phyloP scores from a whole-genome alignment of 2,888 invertebrate genomes.

The Perdita meconis region DNA sequence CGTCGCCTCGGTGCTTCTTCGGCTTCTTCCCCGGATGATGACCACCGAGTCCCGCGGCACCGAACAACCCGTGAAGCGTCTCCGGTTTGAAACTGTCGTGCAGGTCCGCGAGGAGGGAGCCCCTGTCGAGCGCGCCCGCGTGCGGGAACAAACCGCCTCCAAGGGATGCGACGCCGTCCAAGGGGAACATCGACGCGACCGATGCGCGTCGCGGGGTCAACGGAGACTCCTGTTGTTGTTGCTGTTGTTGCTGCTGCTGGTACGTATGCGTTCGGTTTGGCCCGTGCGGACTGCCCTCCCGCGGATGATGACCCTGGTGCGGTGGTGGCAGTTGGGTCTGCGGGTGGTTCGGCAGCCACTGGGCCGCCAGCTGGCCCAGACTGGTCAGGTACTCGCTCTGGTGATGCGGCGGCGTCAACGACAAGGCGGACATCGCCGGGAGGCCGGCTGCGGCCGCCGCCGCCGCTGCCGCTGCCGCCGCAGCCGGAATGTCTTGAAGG shows the following conservation, averaged over 20 bases:
- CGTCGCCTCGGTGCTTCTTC: constrained; percentile 77
- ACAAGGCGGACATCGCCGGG: constrained; percentile 87
- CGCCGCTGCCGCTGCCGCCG: constrained; percentile 85
- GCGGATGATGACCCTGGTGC: constrained; percentile 73
- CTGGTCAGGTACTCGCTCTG: constrained; percentile 83
- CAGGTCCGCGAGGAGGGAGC: constrained; percentile 77
- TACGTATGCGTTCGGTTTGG: constrained; percentile 67
- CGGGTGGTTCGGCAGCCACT: constrained; percentile 80
- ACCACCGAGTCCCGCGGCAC: constrained; percentile 62
- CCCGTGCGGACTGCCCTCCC: constrained; percentile 79
- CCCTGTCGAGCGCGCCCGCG: constrained; percentile 75
- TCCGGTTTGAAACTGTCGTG: constrained; percentile 82
- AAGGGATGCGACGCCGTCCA: constrained; percentile 77
- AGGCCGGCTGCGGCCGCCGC: constrained; percentile 87
- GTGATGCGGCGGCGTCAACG: constrained; percentile 92
- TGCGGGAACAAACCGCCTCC: constrained; percentile 78
- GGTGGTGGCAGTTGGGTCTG: constrained; percentile 73
- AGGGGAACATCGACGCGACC: constrained; percentile 75
- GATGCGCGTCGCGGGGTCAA: constrained; percentile 70
- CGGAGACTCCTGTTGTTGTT: constrained; percentile 71
- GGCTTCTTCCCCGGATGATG: constrained; percentile 77
- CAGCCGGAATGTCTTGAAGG: constrained; percentile 82
- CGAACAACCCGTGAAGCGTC: constrained; percentile 79
- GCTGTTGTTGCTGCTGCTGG: constrained; percentile 71
- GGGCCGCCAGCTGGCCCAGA: constrained; percentile 81